These are phyloP conservation scores for Porites lutea DNA, from an alignment of 64 coral and sea anemone species.

Conservation along the genomic window DNA sequence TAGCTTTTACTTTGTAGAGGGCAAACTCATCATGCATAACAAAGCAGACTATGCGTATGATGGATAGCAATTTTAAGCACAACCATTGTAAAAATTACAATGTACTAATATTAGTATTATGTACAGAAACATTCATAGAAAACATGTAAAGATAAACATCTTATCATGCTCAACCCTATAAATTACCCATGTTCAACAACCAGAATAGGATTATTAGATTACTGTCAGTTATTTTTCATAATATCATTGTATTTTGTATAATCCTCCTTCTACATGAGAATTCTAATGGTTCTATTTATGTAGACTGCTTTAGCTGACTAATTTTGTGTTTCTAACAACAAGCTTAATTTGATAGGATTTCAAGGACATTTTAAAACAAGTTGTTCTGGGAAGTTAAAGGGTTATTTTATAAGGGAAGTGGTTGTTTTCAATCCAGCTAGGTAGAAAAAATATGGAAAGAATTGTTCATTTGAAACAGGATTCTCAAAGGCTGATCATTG, in stretches of 20 bases:
- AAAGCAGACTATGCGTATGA: conserved; percentile 99
- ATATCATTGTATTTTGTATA: neutral
- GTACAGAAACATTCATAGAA: neutral
- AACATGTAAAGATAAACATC: neutral
- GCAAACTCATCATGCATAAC: conserved; percentile 98
- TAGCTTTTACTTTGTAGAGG: conserved; percentile 99
- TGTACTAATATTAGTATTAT: neutral
- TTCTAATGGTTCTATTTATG: neutral
- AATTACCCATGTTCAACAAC: neutral
- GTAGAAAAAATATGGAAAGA: neutral
- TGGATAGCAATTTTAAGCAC: conserved; percentile 51
- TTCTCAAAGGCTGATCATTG: neutral
- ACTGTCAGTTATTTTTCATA: neutral
- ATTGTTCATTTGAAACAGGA: neutral
- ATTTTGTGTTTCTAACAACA: neutral
- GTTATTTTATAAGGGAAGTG: neutral
- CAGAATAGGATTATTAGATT: neutral
- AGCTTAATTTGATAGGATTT: neutral
- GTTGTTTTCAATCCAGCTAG: neutral
- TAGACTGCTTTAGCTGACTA: neutral
- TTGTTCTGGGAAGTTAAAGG: too few relatives aligned
- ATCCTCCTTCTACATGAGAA: neutral
- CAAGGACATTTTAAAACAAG: neutral
- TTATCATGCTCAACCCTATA: neutral
- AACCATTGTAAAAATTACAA: neutral